A percentile compares a stretch with the other conserved stretches of the same genome.
Conservation (phyloP, 1,140 invertebrate species). For the Diuraphis noxia region DNA sequence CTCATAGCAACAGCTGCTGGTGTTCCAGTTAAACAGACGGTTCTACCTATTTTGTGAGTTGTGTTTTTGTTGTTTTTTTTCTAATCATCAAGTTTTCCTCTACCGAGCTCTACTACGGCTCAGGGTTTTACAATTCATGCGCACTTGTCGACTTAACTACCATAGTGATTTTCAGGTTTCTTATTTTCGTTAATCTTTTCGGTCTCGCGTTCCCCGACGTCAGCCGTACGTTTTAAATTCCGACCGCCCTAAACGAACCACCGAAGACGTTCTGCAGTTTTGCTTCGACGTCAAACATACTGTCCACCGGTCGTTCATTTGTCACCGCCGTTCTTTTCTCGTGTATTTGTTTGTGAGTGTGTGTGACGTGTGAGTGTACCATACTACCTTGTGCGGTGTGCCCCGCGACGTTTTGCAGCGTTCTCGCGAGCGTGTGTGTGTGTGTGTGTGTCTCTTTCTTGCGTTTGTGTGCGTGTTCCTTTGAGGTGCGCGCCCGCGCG, state of each 20-base stretch:
- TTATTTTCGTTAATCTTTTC: background rate
- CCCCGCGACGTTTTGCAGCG: background rate
- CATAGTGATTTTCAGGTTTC: background rate
- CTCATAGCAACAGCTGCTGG: constrained; percentile 44
- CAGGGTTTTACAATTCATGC: background rate
- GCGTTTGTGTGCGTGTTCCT: background rate
- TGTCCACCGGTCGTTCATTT: background rate
- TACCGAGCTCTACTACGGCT: background rate
- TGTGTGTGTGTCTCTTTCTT: background rate
- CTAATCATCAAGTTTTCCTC: constrained; percentile 43
- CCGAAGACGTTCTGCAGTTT: background rate
- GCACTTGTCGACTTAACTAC: background rate
- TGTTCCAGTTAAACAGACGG: constrained; percentile 33
- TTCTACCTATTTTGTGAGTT: background rate
- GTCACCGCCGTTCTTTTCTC: background rate
- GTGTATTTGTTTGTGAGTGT: background rate
- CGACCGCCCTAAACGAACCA: too few species aligned
- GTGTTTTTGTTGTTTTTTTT: constrained; percentile 50
- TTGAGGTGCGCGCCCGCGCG: background rate
- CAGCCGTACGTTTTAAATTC: background rate
- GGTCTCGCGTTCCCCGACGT: background rate
- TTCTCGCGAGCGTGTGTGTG: background rate
- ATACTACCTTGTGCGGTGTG: background rate
- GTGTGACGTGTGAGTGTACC: background rate
- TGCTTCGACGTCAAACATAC: background rate